A percentile compares a stretch with the other conserved stretches of the same genome.
Evolutionary conservation across 2,113 vertebrate genomes (phyloP).

Genomic region (Elgaria multicarinata): DNA sequence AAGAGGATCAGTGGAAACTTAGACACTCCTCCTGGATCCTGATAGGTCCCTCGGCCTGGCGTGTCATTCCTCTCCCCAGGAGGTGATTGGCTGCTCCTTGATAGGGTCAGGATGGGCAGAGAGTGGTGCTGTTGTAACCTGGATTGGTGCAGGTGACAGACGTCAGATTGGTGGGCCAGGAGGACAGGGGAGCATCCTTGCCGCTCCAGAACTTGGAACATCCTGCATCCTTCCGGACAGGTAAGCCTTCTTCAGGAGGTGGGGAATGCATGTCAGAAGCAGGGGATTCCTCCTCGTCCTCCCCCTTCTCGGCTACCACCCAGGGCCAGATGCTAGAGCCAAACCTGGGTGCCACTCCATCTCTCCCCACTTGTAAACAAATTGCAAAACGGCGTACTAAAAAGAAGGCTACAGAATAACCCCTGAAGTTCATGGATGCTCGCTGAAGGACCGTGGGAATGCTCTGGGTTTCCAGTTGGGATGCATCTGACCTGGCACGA

Average conservation of each 20-base stretch:
- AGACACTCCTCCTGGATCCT: neutral
- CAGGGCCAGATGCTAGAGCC: too few species aligned
- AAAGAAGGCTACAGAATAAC: too few species aligned
- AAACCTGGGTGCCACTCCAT: too few species aligned
- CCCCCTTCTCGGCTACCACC: too few species aligned
- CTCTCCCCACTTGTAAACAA: too few species aligned
- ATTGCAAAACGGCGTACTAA: too few species aligned
- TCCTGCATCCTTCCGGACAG: neutral
- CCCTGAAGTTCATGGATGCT: too few species aligned
- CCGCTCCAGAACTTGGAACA: neutral
- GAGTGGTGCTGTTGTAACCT: neutral
- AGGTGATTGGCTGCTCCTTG: neutral
- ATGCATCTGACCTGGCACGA: too few species aligned
- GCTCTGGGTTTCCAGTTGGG: too few species aligned
- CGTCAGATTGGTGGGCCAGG: neutral
- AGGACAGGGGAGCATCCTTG: neutral
- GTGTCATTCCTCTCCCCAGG: neutral
- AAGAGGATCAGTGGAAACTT: neutral
- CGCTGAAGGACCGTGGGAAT: too few species aligned
- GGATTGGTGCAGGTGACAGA: neutral
- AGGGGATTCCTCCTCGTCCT: accelerated
- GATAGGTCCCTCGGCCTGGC: neutral
- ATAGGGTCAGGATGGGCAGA: constrained; percentile 26
- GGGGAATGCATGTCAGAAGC: too few species aligned
- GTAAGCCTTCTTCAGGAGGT: neutral